A percentile compares a stretch with the other conserved stretches of the same genome.
phyloP scores from a whole-genome alignment of 2,797 vertebrate genomes.

The Salarias fasciatus region DNA sequence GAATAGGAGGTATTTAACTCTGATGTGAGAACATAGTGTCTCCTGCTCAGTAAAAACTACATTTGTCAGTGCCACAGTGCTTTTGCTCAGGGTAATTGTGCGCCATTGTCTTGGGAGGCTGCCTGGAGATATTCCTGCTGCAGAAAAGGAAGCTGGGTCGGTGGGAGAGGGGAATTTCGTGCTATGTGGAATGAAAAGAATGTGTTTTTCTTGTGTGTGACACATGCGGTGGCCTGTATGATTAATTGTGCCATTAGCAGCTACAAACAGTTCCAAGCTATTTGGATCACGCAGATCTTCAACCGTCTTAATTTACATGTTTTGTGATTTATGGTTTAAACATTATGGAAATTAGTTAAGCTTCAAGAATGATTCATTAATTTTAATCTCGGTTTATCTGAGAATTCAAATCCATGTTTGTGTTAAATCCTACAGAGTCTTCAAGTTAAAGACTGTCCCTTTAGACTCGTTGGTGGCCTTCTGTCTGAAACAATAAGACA shows the following conservation, averaged over 20 bases:
- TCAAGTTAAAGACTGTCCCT: not conserved
- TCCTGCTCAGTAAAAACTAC: conserved; percentile 81
- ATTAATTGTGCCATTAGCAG: conserved; percentile 73
- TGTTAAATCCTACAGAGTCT: not conserved
- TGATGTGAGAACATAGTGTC: conserved; percentile 81
- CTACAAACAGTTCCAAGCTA: conserved; percentile 41
- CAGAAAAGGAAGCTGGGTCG: conserved; percentile 58
- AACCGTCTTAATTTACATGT: conserved; percentile 38
- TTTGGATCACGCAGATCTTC: conserved; percentile 38
- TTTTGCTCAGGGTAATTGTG: conserved; percentile 81
- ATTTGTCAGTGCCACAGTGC: conserved; percentile 84
- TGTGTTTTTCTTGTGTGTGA: conserved; percentile 62
- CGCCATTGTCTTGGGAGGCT: conserved; percentile 74
- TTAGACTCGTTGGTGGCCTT: not conserved
- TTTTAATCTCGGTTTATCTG: not conserved
- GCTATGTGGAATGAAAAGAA: conserved; percentile 70
- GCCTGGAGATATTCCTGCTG: conserved; percentile 75
- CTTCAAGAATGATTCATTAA: not conserved
- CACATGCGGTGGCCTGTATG: conserved; percentile 63
- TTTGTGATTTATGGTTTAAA: conserved; percentile 32
- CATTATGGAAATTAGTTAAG: conserved; percentile 8
- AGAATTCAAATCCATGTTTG: not conserved
- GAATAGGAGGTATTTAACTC: conserved; percentile 83
- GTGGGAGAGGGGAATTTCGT: conserved; percentile 62
- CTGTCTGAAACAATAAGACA: no score